Conservation (phyloP, 2,888 invertebrate genomes). For the Pachliopta kotzebuea region DNA sequence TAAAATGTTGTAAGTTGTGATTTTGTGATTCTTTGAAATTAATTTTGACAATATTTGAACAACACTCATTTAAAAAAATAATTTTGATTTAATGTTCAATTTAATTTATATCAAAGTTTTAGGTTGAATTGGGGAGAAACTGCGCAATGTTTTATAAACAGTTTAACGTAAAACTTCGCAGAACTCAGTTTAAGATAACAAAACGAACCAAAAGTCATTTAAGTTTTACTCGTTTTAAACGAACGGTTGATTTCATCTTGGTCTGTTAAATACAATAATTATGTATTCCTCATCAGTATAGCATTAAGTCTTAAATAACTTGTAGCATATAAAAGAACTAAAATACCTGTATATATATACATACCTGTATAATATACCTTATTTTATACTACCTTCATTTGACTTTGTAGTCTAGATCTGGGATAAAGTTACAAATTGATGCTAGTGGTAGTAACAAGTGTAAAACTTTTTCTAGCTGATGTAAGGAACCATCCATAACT, state of each 20-base stretch:
- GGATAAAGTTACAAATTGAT: too few species aligned
- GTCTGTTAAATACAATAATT: constrained; percentile 38
- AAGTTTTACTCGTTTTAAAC: constrained; percentile 63
- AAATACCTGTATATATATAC: too few species aligned
- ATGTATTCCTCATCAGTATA: background rate
- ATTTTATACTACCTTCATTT: too few species aligned
- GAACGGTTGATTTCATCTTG: constrained; percentile 56
- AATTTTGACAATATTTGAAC: background rate
- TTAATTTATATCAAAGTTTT: constrained; percentile 46
- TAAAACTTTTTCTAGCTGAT: too few species aligned
- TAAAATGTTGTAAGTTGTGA: background rate
- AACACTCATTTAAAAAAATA: background rate
- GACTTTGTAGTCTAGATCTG: too few species aligned
- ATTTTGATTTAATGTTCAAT: constrained; percentile 23
- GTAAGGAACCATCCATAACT: too few species aligned
- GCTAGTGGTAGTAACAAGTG: too few species aligned
- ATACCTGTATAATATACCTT: too few species aligned
- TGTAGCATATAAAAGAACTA: too few species aligned
- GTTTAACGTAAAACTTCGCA: background rate
- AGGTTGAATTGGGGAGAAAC: constrained; percentile 47
- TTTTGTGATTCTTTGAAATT: background rate
- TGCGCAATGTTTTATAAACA: constrained; percentile 47
- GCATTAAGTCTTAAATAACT: too few species aligned
- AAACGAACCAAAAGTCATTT: constrained; percentile 71
- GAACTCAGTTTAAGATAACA: constrained; percentile 66